These are phyloP conservation scores for Sympetrum striolatum DNA, from an alignment of 2,888 invertebrate genomes.

Conservation along the genomic window DNA sequence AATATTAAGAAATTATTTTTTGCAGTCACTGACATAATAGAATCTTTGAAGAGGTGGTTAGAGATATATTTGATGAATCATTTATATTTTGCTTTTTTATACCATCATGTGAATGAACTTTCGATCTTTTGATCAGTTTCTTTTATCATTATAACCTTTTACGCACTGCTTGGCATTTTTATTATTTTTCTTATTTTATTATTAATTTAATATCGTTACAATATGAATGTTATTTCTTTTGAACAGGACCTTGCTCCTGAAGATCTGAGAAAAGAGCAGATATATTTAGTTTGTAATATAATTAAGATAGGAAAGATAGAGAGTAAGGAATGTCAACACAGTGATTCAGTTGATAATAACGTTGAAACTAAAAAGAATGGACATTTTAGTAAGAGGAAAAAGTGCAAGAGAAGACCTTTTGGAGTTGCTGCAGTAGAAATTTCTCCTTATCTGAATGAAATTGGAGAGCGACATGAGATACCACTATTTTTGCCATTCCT, in stretches of 20 bases:
- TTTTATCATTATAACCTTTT: too few relatives aligned
- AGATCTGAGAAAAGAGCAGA: slow-evolving; percentile 82
- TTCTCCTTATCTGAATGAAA: slow-evolving; percentile 75
- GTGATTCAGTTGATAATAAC: slow-evolving; percentile 53
- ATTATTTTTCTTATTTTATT: background rate
- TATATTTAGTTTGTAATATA: slow-evolving; percentile 90
- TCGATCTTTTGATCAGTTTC: too few relatives aligned
- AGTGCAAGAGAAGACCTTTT: slow-evolving; percentile 78
- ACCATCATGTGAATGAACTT: too few relatives aligned
- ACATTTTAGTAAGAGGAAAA: background rate
- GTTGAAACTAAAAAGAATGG: slow-evolving; percentile 53
- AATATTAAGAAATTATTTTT: background rate
- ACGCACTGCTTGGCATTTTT: background rate
- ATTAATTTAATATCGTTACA: too few relatives aligned
- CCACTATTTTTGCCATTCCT: slow-evolving; percentile 86
- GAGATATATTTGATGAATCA: too few relatives aligned
- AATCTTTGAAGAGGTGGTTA: too few relatives aligned
- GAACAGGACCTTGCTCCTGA: slow-evolving; percentile 83
- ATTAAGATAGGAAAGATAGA: slow-evolving; percentile 91
- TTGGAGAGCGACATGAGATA: slow-evolving; percentile 74
- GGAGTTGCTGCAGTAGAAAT: slow-evolving; percentile 91
- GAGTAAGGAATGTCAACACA: slow-evolving; percentile 77
- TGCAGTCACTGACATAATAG: too few relatives aligned
- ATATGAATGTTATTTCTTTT: slow-evolving; percentile 44
- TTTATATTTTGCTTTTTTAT: too few relatives aligned